phyloP scores from a whole-genome alignment of 2,888 invertebrate species.

The Phortica okadai region DNA sequence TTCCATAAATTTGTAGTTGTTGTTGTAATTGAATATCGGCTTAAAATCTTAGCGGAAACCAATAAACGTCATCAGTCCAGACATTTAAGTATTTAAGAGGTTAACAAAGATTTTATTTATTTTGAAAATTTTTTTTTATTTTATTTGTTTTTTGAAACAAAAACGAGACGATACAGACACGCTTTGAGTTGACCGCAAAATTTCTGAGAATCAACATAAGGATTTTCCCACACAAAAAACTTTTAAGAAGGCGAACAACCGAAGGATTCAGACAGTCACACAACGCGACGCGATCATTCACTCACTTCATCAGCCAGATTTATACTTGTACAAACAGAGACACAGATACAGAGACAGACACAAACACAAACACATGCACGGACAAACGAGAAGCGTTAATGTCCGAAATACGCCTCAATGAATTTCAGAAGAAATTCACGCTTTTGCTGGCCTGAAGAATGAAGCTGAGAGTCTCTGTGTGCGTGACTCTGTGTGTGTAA shows the following conservation, averaged over 20 bases:
- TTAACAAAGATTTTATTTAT: constrained; percentile 40
- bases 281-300: not conserved
- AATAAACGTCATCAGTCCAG: constrained; percentile 2
- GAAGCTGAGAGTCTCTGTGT: constrained; percentile 16
- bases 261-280: not conserved
- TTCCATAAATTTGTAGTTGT: not conserved
- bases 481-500: constrained; percentile 33
- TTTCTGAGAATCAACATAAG: constrained; percentile 60
- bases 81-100: constrained; percentile 47
- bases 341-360: no score
- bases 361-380: constrained; percentile 22
- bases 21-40: no score
- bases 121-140: not conserved
- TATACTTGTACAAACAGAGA: not conserved
- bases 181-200: constrained; percentile 65
- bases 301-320: not conserved
- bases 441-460: constrained; percentile 10
- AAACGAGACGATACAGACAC: constrained; percentile 44
- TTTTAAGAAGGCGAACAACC: not conserved
- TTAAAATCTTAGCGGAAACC: not conserved
- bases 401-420: constrained; percentile 70
- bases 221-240: constrained; percentile 60
- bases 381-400: constrained; percentile 64
- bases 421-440: constrained; percentile 59
- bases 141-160: not conserved